Evolutionary conservation across 1,140 invertebrate genomes (phyloP).

Genomic region (Drosophila cardini): DNA sequence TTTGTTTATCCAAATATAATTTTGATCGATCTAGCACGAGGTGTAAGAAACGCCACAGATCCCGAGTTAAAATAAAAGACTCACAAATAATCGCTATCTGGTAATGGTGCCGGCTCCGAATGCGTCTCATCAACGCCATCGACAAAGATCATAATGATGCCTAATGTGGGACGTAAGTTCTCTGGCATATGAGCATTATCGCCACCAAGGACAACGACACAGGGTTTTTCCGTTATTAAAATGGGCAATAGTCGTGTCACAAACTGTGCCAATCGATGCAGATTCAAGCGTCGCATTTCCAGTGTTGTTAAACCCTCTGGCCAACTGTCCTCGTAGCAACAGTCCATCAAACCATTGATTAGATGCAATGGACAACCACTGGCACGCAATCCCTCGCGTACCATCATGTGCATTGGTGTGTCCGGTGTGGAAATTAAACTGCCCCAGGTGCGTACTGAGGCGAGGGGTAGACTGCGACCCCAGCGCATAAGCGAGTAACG

Average conservation of each 20-base stretch:
- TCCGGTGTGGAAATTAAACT: constrained; percentile 69
- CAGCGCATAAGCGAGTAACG: constrained; percentile 62
- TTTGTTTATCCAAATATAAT: constrained; percentile 19
- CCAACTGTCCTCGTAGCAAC: constrained; percentile 66
- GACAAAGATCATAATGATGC: constrained; percentile 61
- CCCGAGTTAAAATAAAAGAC: background rate
- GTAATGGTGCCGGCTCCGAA: constrained; percentile 2
- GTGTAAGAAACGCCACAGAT: constrained; percentile 5
- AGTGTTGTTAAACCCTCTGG: constrained; percentile 55
- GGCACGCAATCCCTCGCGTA: constrained; percentile 47
- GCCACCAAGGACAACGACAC: constrained; percentile 50
- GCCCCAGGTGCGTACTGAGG: constrained; percentile 54
- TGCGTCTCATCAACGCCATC: constrained; percentile 57
- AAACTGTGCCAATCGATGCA: constrained; percentile 34
- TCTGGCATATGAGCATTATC: constrained; percentile 69
- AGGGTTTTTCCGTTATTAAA: constrained; percentile 36
- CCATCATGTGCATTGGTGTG: constrained; percentile 43
- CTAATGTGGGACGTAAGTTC: constrained; percentile 51
- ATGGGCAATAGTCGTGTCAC: constrained; percentile 50
- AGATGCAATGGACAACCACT: constrained; percentile 61
- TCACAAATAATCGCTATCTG: constrained; percentile 27
- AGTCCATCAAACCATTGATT: constrained; percentile 55
- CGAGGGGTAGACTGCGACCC: constrained; percentile 42
- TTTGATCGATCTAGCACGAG: constrained; percentile 34
- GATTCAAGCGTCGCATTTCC: constrained; percentile 52